Evolutionary conservation across 2,888 invertebrate species (phyloP).

Genomic region (Rotaria sp.): DNA sequence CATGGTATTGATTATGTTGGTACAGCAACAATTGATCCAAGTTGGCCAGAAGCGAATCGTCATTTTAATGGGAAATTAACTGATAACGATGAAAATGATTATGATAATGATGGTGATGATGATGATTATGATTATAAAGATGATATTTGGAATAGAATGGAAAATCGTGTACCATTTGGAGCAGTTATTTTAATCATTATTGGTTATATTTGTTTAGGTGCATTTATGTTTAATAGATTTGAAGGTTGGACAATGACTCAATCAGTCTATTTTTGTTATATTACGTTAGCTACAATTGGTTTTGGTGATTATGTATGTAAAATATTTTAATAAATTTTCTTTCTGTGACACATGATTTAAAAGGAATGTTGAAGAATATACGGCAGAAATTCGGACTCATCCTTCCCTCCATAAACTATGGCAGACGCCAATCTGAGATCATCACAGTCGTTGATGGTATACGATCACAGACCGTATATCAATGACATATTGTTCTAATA

Average conservation of each 20-base stretch:
- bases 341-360: too few species aligned
- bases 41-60: background rate
- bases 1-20: background rate
- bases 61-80: background rate
- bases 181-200: constrained; percentile 35
- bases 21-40: background rate
- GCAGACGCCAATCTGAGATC: too few species aligned
- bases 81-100: background rate
- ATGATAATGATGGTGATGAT: constrained; percentile 24
- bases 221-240: constrained; percentile 30
- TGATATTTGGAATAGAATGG: background rate
- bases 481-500: too few species aligned
- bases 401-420: too few species aligned
- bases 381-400: too few species aligned
- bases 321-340: background rate
- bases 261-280: constrained; percentile 37
- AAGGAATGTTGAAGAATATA: too few species aligned
- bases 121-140: constrained; percentile 24
- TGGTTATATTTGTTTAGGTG: constrained; percentile 33
- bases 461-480: too few species aligned
- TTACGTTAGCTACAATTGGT: constrained; percentile 36
- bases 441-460: too few species aligned
- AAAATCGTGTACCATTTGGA: constrained; percentile 33
- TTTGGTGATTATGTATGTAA: constrained; percentile 18
- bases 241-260: constrained; percentile 32